Base-by-base conservation (phyloP, 2,113 vertebrate species). In the Butorides virescens region DNA sequence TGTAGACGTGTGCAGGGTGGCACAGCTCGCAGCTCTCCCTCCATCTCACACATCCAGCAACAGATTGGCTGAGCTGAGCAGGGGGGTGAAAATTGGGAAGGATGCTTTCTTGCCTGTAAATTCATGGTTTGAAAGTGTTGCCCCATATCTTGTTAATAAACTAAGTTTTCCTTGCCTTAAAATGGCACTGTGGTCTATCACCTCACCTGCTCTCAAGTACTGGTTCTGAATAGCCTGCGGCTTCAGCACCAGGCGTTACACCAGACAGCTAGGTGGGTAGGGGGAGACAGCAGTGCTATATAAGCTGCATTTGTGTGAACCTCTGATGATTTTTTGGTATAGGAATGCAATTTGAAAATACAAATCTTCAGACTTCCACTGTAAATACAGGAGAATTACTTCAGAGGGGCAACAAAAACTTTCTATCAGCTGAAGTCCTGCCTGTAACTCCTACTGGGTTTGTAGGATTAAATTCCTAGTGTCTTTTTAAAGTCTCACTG, bases 1-100 rank as follows among this genome's bases (percentile, higher is more conserved):
- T 0, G 1, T 14, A 44, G 42, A 17, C 1, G 0, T 5, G 50
- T 15, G 58, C 22, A 29, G 20, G 11, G 37, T 11, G 13, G 27
- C 75, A 53, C 46, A 23, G n/a, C 23, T 70, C 56, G 12, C 5
- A 4, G 25, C 22, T 25, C 44, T 23, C 2, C 0, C 23, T 61
- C 36, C 49, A 36, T 29, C 65, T 56, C 44, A 12, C 6, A 1
- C 13, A 7, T 5, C 15, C 67, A 56, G 44, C 25, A 23, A 32
- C n/a, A 53, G 15, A 19, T 20, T 18, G 6, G 36, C 30, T 70
- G 44, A 61, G 39, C 46, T 89, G 26, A n/a, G 50, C 29, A 56
- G 15, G 6, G 15, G 10, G 11, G 3, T 16, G 13, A 5, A 39
- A 47, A 82, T 7, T 71, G 20, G 15, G 23, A 56, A 78, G 15